A percentile compares a stretch with the other conserved stretches of the same genome.
phyloP scores from a whole-genome alignment of 2,797 vertebrate species.

The Tokudaia tokunoshimensis region DNA sequence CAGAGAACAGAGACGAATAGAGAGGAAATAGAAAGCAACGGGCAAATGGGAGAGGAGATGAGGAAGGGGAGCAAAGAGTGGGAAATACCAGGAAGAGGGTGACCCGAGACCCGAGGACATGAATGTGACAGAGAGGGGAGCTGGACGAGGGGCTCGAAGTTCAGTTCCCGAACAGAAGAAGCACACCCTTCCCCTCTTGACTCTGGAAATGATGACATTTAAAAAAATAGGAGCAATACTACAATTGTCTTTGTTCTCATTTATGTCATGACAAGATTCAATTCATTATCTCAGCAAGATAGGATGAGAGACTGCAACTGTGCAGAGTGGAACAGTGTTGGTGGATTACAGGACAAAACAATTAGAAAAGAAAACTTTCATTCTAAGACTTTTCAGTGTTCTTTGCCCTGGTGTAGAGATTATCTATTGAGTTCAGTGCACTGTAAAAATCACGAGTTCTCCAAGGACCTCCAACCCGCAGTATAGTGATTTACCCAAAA shows the following conservation, averaged over 20 bases:
- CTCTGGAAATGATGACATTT: neutral
- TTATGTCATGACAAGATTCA: neutral
- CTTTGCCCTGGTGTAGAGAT: neutral
- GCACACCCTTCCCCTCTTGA: neutral
- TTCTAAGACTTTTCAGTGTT: neutral
- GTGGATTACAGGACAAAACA: neutral
- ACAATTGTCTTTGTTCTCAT: neutral
- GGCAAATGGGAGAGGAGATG: neutral
- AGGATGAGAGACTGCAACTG: neutral
- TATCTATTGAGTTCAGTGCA: neutral
- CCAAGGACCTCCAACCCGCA: neutral
- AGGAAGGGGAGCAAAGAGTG: neutral
- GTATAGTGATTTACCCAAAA: neutral
- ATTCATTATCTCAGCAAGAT: neutral
- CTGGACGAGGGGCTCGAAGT: neutral
- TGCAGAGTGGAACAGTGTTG: neutral
- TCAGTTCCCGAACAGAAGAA: conserved; percentile 31
- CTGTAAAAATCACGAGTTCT: neutral
- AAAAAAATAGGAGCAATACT: neutral
- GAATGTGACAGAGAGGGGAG: neutral
- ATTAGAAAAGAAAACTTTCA: neutral
- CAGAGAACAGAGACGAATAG: neutral
- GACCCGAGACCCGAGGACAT: neutral
- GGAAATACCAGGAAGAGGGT: neutral
- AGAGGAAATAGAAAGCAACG: neutral